Percentiles rank a stretch among this genome's conserved stretches.
Conservation (phyloP, 2,888 invertebrate genomes). For the Spodoptera picta region DNA sequence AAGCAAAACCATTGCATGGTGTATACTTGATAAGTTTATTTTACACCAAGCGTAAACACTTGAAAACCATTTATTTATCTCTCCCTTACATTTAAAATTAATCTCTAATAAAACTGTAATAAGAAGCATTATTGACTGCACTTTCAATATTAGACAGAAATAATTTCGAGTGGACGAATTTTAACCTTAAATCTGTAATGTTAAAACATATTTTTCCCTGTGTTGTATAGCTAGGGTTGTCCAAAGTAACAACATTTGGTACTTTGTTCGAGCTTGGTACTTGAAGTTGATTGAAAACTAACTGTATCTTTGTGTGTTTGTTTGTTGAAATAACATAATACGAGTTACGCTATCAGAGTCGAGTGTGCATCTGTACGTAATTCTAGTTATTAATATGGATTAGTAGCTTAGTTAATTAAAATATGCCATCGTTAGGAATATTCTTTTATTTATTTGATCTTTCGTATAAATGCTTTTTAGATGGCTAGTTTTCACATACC, state of each 20-base stretch:
- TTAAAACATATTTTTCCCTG: slow-evolving; percentile 33
- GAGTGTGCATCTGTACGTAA: slow-evolving; percentile 77
- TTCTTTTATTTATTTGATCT: too few relatives aligned
- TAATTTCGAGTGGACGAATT: slow-evolving; percentile 13
- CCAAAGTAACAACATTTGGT: slow-evolving; percentile 77
- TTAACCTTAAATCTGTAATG: neutral
- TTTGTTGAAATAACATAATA: slow-evolving; percentile 80
- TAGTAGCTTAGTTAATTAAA: neutral
- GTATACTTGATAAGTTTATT: slow-evolving; percentile 62
- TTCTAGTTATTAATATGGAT: slow-evolving; percentile 38
- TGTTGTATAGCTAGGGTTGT: slow-evolving; percentile 40
- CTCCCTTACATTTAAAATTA: slow-evolving; percentile 2
- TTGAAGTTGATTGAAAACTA: slow-evolving; percentile 85
- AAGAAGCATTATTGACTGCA: slow-evolving; percentile 12
- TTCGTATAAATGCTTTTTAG: too few relatives aligned
- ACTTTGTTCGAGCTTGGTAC: slow-evolving; percentile 60
- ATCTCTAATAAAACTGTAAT: neutral
- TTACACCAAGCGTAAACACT: slow-evolving; percentile 66
- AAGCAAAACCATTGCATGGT: slow-evolving; percentile 58
- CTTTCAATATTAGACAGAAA: neutral
- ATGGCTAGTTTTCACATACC: too few relatives aligned
- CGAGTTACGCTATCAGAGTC: slow-evolving; percentile 72
- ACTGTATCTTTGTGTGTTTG: slow-evolving; percentile 80
- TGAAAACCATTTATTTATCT: slow-evolving; percentile 42
- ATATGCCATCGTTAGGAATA: neutral